These are phyloP conservation scores for Oophaga pumilio DNA, from an alignment of 2,113 vertebrate species.

Conservation along the genomic window DNA sequence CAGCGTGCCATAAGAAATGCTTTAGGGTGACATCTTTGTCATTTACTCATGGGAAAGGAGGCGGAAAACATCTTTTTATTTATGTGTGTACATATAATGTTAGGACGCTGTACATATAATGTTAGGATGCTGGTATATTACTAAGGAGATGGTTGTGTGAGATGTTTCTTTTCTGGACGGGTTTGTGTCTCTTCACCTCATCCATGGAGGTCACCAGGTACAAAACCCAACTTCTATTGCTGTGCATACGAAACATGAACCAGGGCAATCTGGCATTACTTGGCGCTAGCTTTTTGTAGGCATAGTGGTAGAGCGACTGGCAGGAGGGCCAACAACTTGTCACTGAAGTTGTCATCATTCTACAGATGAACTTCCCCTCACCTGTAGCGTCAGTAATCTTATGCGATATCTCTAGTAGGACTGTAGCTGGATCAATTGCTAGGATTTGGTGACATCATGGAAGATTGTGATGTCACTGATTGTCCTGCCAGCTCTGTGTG, in stretches of 20 bases:
- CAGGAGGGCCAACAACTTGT: not conserved
- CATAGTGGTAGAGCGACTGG: not conserved
- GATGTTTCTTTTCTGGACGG: conserved; percentile 9
- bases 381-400: not conserved
- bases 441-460: not conserved
- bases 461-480: not conserved
- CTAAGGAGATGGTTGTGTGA: conserved; percentile 2
- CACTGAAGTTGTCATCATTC: not conserved
- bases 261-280: not conserved
- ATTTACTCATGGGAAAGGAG: not conserved
- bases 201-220: not conserved
- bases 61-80: conserved; percentile 26
- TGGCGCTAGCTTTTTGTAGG: not conserved
- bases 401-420: not conserved
- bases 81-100: conserved; percentile 36
- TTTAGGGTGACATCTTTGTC: not conserved
- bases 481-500: not conserved
- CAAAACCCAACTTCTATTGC: not conserved
- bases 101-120: not conserved
- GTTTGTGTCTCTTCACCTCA: not conserved
- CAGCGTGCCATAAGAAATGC: not conserved
- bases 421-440: not conserved
- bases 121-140: conserved; percentile 11
- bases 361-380: not conserved
- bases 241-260: not conserved